These are phyloP conservation scores for Spinus olivaceus DNA, from an alignment of 2,797 vertebrate genomes.

Conservation along the genomic window DNA sequence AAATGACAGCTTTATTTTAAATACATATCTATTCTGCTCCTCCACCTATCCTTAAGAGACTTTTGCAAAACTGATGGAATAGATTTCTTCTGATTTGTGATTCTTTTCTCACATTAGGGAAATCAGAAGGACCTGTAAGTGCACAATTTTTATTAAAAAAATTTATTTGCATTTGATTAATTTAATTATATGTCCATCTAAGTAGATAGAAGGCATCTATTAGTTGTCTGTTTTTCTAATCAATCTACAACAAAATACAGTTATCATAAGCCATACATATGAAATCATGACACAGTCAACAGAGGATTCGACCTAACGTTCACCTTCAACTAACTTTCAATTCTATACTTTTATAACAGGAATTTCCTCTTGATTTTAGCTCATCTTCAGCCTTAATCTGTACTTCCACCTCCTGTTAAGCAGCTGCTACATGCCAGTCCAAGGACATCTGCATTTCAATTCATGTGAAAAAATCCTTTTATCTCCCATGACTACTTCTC, in stretches of 20 bases:
- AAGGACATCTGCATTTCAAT: slow-evolving; percentile 24
- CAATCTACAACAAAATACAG: background rate
- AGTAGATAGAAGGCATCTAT: background rate
- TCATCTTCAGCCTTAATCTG: background rate
- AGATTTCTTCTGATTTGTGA: background rate
- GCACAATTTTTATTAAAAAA: background rate
- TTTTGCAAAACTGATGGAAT: background rate
- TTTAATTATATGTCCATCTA: background rate
- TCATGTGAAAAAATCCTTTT: slow-evolving; percentile 25
- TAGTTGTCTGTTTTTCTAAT: background rate
- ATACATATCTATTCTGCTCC: background rate
- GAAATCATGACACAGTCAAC: background rate
- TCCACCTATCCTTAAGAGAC: fast-evolving
- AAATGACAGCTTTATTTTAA: background rate
- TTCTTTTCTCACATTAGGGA: background rate
- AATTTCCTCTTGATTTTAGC: background rate
- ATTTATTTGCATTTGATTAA: background rate
- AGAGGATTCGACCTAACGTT: fast-evolving
- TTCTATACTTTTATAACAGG: background rate
- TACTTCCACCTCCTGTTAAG: slow-evolving; percentile 16
- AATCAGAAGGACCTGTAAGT: background rate
- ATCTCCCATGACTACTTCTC: slow-evolving; percentile 5
- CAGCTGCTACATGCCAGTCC: background rate
- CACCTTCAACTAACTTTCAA: background rate
- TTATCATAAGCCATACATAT: background rate